Base-by-base conservation (phyloP, 2,113 vertebrate species). In the Tamias sibiricus region DNA sequence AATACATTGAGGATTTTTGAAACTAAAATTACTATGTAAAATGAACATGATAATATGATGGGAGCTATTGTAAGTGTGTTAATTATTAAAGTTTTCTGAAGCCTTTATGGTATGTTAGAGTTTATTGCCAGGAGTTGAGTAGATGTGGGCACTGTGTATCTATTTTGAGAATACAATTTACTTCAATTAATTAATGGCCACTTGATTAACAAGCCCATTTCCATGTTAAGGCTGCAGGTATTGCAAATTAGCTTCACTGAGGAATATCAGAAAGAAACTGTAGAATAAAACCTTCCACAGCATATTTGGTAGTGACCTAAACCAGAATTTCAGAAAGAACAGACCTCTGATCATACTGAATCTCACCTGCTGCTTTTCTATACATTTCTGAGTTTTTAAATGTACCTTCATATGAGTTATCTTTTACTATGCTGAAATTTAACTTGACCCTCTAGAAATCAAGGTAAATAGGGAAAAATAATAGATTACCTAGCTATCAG, bases 1-100 rank as follows among this genome's bases (percentile, higher is more conserved):
- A 88, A 35, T 37, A 47, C 22, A 83, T 8, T 14, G 54, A 87
- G 57, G 66, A 66, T 12, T 66, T 87, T 94, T 87, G 28, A 96
- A 92, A 66, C 4, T 69, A 82, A 68, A 37, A 76, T 0, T 26
- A 87, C 4, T 87, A 17, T 87, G 37, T 26, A 94, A 87, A 94
- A 54, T 79, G 24, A 91, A 17, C 54, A 37, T 77, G 57, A 35
- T 20, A 52, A 75, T 7, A 37, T 77, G 47, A 3, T 69, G 40
- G 64, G 26, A 49, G 28, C 19, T 57, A 83, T 74, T 83, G 11
- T 37, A 40, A 54, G 12, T 89, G 17, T 52, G 26, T 66, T 85
- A 87, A 79, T 40, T 81, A 62, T 49, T 87, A 71, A 71, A 57
- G 47, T 74, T 91, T 92, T 80, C 35, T 87, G 49, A 83, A 59